Evolutionary conservation across 1,140 invertebrate species (phyloP), one percentile per base, ranked within the genome.

Genomic region (Belonocnema kinseyi): DNA sequence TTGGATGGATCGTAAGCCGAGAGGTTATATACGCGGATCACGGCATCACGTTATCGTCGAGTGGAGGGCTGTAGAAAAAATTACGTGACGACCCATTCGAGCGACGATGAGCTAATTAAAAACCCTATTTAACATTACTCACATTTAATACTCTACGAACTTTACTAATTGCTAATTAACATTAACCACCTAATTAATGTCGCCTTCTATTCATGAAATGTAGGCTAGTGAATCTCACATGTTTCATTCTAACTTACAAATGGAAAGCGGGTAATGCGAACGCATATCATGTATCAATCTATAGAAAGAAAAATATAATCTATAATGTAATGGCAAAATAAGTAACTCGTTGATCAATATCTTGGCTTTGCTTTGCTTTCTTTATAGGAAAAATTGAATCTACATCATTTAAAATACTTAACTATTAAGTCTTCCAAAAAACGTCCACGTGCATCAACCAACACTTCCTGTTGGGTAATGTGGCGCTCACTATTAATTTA

Each of bases 11-110:
- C 78, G 81, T 80, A 79, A 80, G 75, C 81, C 75, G 77, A 80
- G 82, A 26, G 82, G 82, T 83, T 83, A 46, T 46, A 46, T 46
- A 81, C 74, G 80, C 77, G 82, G 78, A 81, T 83, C 78, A 79
- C 58, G 78, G 78, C 80, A 81, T 80, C 80, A 81, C 80, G 82
- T 83, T 80, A 83, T 74, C 76, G 80, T 81, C 80, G 78, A 82
- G 77, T 79, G 80, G 80, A 80, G 77, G 79, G 80, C 78, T 82
- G 82, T 81, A 21, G 13, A 61, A 33, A 81, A 79, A 82, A 79
- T 80, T 82, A 82, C 80, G 77, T 74, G 79, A 84, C 80, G 78
- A 78, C 72, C 77, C 75, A 77, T 83, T 40, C 21, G 14, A 33
- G 21, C 21, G 58, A 26, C 6, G 61, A 66, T n/a, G 21, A 40